Conservation (phyloP, 2,797 vertebrate genomes). For the Danio choprae region DNA sequence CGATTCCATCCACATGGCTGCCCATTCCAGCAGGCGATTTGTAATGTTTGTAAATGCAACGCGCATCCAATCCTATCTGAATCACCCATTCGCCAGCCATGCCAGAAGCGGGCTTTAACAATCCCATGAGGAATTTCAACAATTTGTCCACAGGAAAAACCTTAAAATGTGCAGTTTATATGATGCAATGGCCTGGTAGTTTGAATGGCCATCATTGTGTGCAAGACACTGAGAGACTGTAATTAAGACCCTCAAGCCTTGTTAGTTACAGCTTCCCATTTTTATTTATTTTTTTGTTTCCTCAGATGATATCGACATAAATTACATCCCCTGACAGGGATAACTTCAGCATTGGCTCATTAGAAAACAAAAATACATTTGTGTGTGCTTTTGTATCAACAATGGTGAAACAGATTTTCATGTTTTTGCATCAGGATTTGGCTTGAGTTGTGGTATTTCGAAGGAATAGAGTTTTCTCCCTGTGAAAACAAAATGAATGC, state of each 20-base stretch:
- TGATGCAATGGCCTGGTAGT: constrained; percentile 17
- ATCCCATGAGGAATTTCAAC: constrained; percentile 58
- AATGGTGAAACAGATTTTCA: background rate
- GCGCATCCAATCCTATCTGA: constrained; percentile 28
- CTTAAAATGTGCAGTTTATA: constrained; percentile 41
- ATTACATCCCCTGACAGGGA: background rate
- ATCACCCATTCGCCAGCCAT: constrained; percentile 15
- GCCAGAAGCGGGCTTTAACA: constrained; percentile 48
- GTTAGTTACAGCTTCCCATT: background rate
- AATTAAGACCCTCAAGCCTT: constrained; percentile 12
- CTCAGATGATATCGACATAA: background rate
- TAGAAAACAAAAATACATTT: background rate
- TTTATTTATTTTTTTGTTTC: constrained; percentile 23
- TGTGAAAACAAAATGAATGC: no score
- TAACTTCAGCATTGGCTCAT: background rate
- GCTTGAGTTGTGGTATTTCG: background rate
- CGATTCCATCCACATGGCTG: constrained; percentile 6
- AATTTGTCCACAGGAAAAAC: constrained; percentile 54
- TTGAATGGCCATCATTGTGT: constrained; percentile 37
- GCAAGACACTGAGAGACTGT: constrained; percentile 13
- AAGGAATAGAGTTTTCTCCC: no score
- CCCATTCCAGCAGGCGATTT: constrained; percentile 27
- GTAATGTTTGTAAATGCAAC: constrained; percentile 24
- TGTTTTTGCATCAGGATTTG: background rate
- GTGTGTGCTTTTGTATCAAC: background rate